A percentile compares a stretch with the other conserved stretches of the same genome.
These are phyloP conservation scores for Cygnus atratus DNA, from an alignment of 2,113 vertebrate species.

Conservation along the genomic window DNA sequence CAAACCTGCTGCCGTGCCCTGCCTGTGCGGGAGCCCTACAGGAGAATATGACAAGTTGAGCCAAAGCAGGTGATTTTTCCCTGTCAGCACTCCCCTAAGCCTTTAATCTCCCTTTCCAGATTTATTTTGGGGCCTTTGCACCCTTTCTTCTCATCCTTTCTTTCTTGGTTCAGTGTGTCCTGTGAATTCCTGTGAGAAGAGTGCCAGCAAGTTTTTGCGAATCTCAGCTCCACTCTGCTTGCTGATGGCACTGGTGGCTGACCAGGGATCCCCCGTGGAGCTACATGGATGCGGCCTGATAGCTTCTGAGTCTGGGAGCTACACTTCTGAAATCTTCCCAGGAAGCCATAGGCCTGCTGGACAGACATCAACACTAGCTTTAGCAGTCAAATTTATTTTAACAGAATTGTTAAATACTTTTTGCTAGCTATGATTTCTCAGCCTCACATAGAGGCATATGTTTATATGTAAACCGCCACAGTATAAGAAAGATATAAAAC, in stretches of 20 bases:
- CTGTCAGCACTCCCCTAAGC: not conserved
- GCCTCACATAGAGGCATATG: not conserved
- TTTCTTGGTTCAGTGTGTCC: not conserved
- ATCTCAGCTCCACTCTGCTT: not conserved
- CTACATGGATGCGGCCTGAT: not conserved
- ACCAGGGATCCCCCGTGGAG: not conserved
- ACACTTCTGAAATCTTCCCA: not conserved
- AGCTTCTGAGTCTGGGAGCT: not conserved
- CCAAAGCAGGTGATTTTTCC: not conserved
- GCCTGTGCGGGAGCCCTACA: not conserved
- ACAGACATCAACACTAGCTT: not conserved
- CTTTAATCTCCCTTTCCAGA: not conserved
- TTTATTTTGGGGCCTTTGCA: not conserved
- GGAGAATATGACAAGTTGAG: not conserved
- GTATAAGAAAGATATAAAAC: too few species aligned
- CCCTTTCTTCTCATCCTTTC: not conserved
- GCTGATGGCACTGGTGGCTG: not conserved
- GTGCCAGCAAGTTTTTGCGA: accelerated
- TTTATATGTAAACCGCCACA: not conserved
- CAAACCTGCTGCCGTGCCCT: not conserved
- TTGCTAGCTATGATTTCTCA: not conserved
- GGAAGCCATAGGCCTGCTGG: not conserved
- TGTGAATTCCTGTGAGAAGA: not conserved
- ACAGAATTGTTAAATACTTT: not conserved
- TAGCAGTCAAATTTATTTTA: not conserved